Evolutionary conservation across 1,140 invertebrate species (phyloP), one percentile per base, ranked within the genome.

Genomic region (Probaryconus sp.): DNA sequence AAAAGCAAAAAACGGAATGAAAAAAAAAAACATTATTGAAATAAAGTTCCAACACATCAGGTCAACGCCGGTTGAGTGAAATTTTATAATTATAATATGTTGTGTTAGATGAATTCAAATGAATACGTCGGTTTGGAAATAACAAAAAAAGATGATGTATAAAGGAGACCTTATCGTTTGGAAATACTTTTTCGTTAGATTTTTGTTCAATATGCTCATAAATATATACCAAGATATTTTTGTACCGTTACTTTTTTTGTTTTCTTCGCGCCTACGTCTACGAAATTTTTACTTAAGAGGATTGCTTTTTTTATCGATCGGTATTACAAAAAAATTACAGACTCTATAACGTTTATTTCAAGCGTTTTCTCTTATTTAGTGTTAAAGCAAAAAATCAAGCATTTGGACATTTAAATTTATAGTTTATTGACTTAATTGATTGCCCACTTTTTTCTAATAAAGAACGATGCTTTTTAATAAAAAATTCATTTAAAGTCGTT

Each of bases 81-180:
- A 33, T n/a, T 50, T 50, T 11, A 35, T 33, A 50, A 35, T 50
- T 21, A 24, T 24, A 35, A 50, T 7, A 21, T 17, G 9, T 17
- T 17, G 9, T 17, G 18, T 33, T 26, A 26, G 33, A 37, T 16
- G 17, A 26, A 51, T 51, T 51, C 14, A 37, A 51, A 37, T 37
- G 33, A 51, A 37, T 24, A 37, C 30, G 35, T 50, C 10, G 48
- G 26, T 51, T 38, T 16, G 18, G 20, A 51, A 37, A 51, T 51
- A 24, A 51, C 26, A 38, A 51, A 37, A 37, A 51, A n/a, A n/a
- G n/a, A n/a, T n/a, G 18, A 37, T 26, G 0, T 13, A 26, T 14
- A 51, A 37, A 26, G 10, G 31, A n/a, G n/a, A 1, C 2, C 35
- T 50, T 50, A 51, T 37, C 18, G 11, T 18, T 18, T 6, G 28